Conservation (phyloP, 2,888 invertebrate species). For the Anagyrus pseudococci region DNA sequence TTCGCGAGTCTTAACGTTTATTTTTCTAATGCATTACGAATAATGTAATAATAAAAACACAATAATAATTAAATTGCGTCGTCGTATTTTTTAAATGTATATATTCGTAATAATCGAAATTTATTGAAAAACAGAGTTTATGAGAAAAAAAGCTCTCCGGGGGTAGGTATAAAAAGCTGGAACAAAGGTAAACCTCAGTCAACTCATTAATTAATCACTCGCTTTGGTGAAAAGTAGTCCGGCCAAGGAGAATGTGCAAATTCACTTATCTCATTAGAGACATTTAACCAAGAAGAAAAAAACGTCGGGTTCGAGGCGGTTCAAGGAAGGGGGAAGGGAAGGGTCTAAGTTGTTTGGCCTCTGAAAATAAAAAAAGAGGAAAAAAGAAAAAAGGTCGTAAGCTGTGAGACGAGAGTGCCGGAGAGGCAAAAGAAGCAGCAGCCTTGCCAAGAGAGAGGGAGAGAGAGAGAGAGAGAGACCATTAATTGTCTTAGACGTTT, state of each 20-base stretch:
- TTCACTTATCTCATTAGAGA: constrained; percentile 39
- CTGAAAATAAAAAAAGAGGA: constrained; percentile 25
- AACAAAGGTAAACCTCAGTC: constrained; percentile 19
- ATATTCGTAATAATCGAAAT: too few species aligned
- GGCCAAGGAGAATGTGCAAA: constrained; percentile 36
- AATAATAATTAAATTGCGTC: background rate
- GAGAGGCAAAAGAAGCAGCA: constrained; percentile 15
- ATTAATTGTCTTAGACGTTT: constrained; percentile 57
- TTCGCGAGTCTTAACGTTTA: too few species aligned
- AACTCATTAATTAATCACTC: constrained; percentile 35
- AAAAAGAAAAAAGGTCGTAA: background rate
- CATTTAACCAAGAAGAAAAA: constrained; percentile 31
- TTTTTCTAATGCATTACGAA: too few species aligned
- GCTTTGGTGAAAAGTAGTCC: constrained; percentile 21
- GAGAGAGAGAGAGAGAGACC: constrained; percentile 42
- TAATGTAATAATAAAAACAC: background rate
- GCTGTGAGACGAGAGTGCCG: background rate
- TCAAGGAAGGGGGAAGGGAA: too few species aligned
- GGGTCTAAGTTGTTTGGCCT: constrained; percentile 33
- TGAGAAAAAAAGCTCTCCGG: constrained; percentile 7
- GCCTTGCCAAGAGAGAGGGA: constrained; percentile 17
- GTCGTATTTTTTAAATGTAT: too few species aligned
- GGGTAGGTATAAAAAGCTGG: constrained; percentile 11
- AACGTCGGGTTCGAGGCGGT: constrained; percentile 22
- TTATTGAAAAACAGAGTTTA: background rate